A percentile compares a stretch with the other conserved stretches of the same genome.
These are phyloP conservation scores for Xiphophorus maculatus DNA, from an alignment of 2,113 vertebrate species.

Conservation along the genomic window DNA sequence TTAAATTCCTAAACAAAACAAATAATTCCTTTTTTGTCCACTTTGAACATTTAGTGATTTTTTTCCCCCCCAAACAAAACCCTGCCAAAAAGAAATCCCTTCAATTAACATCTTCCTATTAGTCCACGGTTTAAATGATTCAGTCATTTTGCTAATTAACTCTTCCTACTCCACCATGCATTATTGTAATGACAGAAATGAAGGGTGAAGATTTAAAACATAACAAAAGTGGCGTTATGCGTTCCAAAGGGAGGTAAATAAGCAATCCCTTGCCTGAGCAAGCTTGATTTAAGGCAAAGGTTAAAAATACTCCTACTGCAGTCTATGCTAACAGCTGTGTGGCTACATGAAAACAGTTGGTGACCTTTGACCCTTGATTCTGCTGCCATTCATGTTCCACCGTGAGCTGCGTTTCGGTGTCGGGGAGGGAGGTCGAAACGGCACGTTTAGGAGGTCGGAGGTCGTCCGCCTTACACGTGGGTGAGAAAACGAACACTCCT, in stretches of 20 bases:
- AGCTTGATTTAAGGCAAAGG: conserved; percentile 76
- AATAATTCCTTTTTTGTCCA: neutral
- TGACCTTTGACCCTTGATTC: conserved; percentile 32
- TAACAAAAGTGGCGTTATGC: conserved; percentile 18
- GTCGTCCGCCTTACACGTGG: neutral
- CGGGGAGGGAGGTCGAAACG: neutral
- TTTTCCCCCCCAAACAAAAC: neutral
- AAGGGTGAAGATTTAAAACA: conserved; percentile 2
- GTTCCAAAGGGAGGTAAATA: conserved; percentile 45
- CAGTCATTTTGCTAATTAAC: neutral
- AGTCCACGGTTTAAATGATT: neutral
- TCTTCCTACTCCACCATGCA: conserved; percentile 14
- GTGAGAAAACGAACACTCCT: neutral
- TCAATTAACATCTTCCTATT: no score
- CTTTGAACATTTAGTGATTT: neutral
- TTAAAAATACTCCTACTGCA: conserved; percentile 54
- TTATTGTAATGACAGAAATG: neutral
- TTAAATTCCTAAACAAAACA: neutral
- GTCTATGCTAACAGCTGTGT: conserved; percentile 45
- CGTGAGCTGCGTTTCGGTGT: conserved; percentile 11
- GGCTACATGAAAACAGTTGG: conserved; percentile 35
- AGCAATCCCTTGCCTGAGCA: conserved; percentile 68
- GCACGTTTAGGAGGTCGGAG: conserved; percentile 12
- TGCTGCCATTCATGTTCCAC: neutral
- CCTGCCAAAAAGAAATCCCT: neutral